Conservation (phyloP, 2,888 invertebrate genomes). For the Tenthredo mesomela region DNA sequence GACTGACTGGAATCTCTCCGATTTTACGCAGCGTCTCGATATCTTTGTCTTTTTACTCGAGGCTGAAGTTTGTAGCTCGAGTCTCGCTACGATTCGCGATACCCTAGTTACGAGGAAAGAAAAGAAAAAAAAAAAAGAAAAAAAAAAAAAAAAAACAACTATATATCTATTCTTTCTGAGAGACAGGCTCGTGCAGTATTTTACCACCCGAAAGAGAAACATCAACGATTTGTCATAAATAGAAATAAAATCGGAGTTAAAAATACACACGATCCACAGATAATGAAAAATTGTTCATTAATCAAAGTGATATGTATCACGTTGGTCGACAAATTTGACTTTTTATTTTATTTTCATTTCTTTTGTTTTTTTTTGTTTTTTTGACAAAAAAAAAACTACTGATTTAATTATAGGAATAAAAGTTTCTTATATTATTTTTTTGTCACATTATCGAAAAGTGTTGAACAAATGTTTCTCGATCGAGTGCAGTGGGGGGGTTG, state of each 20-base stretch:
- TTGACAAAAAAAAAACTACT: no score
- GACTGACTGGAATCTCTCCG: slow-evolving; percentile 41
- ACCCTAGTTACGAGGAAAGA: not conserved
- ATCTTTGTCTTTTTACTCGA: not conserved
- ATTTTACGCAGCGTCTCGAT: slow-evolving; percentile 6
- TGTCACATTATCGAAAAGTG: not conserved
- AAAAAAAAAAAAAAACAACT: not conserved
- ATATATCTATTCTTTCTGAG: not conserved
- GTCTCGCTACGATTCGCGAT: slow-evolving; percentile 30
- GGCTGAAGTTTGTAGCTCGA: not conserved
- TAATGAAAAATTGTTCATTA: not conserved
- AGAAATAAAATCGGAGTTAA: not conserved
- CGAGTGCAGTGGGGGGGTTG: not conserved
- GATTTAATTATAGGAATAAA: no score
- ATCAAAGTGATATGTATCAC: slow-evolving; percentile 5
- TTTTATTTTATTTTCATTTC: not conserved
- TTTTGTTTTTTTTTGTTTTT: no score
- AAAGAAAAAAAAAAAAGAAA: slow-evolving; percentile 1
- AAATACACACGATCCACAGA: not conserved
- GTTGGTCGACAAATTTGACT: not conserved
- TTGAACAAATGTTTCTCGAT: slow-evolving; percentile 23
- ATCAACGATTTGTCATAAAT: not conserved
- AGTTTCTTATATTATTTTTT: no score
- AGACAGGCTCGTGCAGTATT: slow-evolving; percentile 23
- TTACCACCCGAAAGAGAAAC: slow-evolving; percentile 14